Evolutionary conservation across 2,113 vertebrate species (phyloP), one percentile per base, ranked within the genome.

Genomic region (Pipa parva): DNA sequence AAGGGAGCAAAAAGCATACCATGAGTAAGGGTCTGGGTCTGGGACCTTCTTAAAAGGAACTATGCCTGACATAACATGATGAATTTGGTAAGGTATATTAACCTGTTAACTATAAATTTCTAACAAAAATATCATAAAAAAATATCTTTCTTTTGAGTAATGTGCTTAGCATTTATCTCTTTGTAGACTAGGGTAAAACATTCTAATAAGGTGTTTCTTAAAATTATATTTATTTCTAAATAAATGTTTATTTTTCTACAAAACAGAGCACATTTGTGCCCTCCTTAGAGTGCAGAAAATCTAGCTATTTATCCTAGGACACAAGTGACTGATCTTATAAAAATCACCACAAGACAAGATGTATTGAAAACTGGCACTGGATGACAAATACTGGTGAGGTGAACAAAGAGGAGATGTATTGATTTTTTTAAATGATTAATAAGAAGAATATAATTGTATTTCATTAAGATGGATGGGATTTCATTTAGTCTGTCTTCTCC

Each of bases 391-490:
- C 92, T 87, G 89, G 88, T 77, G 75, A 92, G 89, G 89, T 91
- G 89, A 88, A 89, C 92, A 84, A 87, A 90, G 92, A 95, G 93
- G 91, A 97, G 94, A 97, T 90, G 89, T 96, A 99, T 97, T 97
- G 95, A 98, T 99, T 99, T 96, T n/a, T n/a, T 93, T 95, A 93
- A 97, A 97, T 99, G 95, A 98, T 99, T 98, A 98, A 98, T 99
- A 97, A 97, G 95, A 92, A 96, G 93, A 97, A 97, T 97, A 95
- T 98, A 97, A 99, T 97, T 97, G 94, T 95, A 94, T 98, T 97
- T 98, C 97, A 98, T 98, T 96, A 97, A 98, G 97, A 99, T 97
- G 93, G 95, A 99, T 98, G 94, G 90, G 91, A 90, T 97, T 97
- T 97, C 94, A 98, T 97, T 97, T 95, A 92, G 91, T 90, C 93